These are phyloP conservation scores for Nomada goodeniana DNA, from an alignment of 2,888 invertebrate species.

Conservation along the genomic window DNA sequence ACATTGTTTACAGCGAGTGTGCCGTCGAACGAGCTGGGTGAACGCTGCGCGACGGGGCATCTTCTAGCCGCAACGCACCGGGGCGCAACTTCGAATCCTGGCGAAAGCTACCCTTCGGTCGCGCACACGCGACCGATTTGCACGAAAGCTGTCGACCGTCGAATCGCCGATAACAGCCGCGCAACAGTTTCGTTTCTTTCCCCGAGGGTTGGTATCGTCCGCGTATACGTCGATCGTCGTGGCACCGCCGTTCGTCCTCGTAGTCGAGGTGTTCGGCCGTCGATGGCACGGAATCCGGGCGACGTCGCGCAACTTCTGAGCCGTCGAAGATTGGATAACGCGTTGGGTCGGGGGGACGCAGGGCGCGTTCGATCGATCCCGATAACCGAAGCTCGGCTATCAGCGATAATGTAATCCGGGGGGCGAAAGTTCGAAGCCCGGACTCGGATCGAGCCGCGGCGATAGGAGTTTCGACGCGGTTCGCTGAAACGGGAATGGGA, in stretches of 20 bases:
- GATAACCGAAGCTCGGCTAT: neutral
- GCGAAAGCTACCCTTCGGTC: neutral
- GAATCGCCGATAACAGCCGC: no score
- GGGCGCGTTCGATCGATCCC: conserved; percentile 11
- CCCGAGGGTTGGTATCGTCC: neutral
- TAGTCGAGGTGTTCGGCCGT: neutral
- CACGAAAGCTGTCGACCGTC: neutral
- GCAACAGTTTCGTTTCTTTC: neutral
- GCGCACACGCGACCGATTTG: neutral
- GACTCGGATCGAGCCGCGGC: no score
- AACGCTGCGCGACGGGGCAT: conserved; percentile 46
- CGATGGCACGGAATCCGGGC: neutral
- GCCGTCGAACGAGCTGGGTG: conserved; percentile 63
- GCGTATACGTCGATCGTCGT: neutral
- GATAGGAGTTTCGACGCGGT: no score
- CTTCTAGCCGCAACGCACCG: conserved; percentile 1
- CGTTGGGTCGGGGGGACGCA: conserved; percentile 6
- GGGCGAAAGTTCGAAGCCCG: conserved; percentile 7
- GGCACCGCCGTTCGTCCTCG: neutral
- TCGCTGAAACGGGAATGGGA: no score
- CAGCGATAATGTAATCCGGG: conserved; percentile 15
- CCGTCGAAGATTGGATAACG: conserved; percentile 9
- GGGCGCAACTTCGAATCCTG: conserved; percentile 19
- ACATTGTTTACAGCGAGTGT: conserved; percentile 80
- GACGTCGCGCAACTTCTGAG: conserved; percentile 5